These are phyloP conservation scores for Geodia barretti DNA, from an alignment of 37 sponge, comb jelly and placozoan genomes.

Conservation along the genomic window DNA sequence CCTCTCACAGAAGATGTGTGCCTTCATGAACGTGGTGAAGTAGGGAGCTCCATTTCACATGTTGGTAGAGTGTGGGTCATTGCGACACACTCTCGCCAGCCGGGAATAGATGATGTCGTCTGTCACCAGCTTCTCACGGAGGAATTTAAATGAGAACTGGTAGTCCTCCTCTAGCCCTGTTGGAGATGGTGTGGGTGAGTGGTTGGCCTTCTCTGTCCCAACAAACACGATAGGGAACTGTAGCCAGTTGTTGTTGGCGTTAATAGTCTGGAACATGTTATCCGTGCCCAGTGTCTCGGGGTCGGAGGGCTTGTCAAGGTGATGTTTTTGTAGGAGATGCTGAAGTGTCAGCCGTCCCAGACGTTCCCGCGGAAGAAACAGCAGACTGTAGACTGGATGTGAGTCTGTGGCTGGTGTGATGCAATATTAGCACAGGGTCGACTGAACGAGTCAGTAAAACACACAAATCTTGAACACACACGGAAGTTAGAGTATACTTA, in stretches of 20 bases:
- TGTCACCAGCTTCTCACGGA: conserved; percentile 6
- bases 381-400: neutral
- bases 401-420: neutral
- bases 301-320: too few species aligned
- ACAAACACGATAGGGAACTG: conserved; percentile 10
- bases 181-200: neutral
- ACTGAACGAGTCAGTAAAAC: too few species aligned
- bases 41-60: neutral
- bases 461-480: too few species aligned
- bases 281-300: neutral
- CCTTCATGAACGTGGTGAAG: conserved; percentile 13
- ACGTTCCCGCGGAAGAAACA: neutral
- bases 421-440: neutral
- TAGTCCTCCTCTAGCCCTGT: neutral
- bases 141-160: conserved; percentile 18
- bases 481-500: neutral
- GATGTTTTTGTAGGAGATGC: conserved; percentile 2
- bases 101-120: neutral
- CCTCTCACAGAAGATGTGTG: conserved; percentile 22
- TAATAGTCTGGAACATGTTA: neutral
- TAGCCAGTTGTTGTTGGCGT: conserved; percentile 2
- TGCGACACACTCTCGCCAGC: conserved; percentile 14
- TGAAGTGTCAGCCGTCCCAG: neutral
- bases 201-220: neutral
- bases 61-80: neutral